Conservation (phyloP, 2,797 vertebrate genomes). For the Chrysolophus pictus region DNA sequence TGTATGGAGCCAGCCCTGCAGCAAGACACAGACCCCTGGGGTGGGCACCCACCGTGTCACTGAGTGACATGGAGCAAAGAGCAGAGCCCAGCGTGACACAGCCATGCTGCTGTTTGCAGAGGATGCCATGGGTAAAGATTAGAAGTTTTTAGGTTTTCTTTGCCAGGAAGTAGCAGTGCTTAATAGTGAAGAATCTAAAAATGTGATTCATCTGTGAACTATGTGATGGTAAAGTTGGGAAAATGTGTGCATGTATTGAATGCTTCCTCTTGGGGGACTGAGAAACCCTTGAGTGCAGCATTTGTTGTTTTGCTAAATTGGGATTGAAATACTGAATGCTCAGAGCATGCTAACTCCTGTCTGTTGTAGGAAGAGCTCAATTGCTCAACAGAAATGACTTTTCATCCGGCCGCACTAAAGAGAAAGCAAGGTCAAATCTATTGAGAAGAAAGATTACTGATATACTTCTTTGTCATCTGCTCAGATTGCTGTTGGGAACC, state of each 20-base stretch:
- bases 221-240: slow-evolving; percentile 22
- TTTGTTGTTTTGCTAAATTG: slow-evolving; percentile 58
- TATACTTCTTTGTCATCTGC: not conserved
- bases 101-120: not conserved
- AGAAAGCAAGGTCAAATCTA: not conserved
- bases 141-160: not conserved
- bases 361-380: not conserved
- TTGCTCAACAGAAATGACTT: slow-evolving; percentile 2
- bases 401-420: not conserved
- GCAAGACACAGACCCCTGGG: not conserved
- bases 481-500: not conserved
- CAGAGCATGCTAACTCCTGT: slow-evolving; percentile 4
- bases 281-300: slow-evolving; percentile 51
- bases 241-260: slow-evolving; percentile 16
- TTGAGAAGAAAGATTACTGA: slow-evolving; percentile 23
- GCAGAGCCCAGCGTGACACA: not conserved
- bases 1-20: slow-evolving; percentile 45
- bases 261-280: slow-evolving; percentile 34
- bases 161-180: slow-evolving; percentile 40
- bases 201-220: slow-evolving; percentile 46
- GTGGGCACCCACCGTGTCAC: not conserved
- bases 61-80: not conserved
- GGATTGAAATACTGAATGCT: not conserved
- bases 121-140: not conserved
- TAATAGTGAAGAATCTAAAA: slow-evolving; percentile 19